Evolutionary conservation across 2,888 invertebrate species (phyloP), one percentile per base, ranked within the genome.

Genomic region (Silvanus unidentatus): DNA sequence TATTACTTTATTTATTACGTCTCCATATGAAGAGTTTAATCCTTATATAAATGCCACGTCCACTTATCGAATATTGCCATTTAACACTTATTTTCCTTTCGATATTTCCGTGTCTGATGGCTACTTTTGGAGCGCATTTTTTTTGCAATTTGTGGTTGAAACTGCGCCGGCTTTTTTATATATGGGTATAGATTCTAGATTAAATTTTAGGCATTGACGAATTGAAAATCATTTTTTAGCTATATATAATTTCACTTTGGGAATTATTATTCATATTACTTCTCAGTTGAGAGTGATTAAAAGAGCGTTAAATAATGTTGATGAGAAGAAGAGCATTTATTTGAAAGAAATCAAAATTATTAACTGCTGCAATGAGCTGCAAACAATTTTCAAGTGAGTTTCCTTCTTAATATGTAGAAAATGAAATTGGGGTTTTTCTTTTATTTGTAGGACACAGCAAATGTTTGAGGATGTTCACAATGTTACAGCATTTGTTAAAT

Each of bases 61-160:
- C 2, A 16, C 29, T 10, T 51, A 48, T 22, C 38, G 44, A 37
- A 45, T 48, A 22, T 48, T 48, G n/a, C 32, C 32, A 5, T 12
- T 32, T 12, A n/a, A 32, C 32, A 32, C 13, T 5, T 32, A 32
- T 32, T 32, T 44, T 46, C 46, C 51, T 3, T 48, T 51, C 40
- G 48, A 51, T 16, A 45, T 41, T 4, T 51, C 51, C 6, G 11
- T 51, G 15, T 48, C 48, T 9, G 46, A 51, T 43, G 51, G 51
- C 35, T 36, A 51, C 37, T 51, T 48, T 30, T 40, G 42, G 32
- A 2, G 43, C 1, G 46, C 44, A 16, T 48, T 46, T 15, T 38
- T 46, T 28, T 51, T 48, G 13, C 51, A 51, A 35, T 38, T 40
- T 2, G 40, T 42, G 12, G 42, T 12, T 12, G 13, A 12, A 12